phyloP scores from a whole-genome alignment of 1,140 invertebrate species.

The Sycophaga agraensis region DNA sequence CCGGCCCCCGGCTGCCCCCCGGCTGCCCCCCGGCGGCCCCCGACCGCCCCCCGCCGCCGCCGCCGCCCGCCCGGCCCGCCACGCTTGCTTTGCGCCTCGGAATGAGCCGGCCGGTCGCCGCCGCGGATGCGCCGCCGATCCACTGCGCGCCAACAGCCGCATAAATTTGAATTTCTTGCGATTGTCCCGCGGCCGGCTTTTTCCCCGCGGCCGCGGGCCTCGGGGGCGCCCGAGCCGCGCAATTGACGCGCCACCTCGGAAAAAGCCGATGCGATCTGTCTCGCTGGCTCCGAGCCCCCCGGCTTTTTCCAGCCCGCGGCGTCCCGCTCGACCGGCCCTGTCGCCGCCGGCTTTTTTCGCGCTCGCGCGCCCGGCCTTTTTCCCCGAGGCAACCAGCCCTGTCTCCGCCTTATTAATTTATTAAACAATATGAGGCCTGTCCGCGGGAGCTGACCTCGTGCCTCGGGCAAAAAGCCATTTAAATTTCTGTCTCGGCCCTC shows the following conservation, averaged over 20 bases:
- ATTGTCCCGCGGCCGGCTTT: neutral
- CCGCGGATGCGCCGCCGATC: neutral
- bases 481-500: too few species aligned
- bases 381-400: too few species aligned
- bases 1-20: neutral
- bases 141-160: slow-evolving; percentile 1
- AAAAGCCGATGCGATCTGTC: slow-evolving; percentile 13
- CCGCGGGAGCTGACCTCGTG: too few species aligned
- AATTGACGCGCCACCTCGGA: slow-evolving; percentile 22
- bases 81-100: slow-evolving; percentile 4
- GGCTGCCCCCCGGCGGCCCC: too few species aligned
- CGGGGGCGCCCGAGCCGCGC: slow-evolving; percentile 11
- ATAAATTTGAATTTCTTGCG: slow-evolving; percentile 20
- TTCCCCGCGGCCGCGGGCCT: neutral
- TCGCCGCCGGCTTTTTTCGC: too few species aligned
- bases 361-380: too few species aligned
- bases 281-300: neutral
- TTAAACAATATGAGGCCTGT: too few species aligned
- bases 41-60: neutral
- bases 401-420: too few species aligned
- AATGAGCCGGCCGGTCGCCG: too few species aligned
- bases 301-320: neutral
- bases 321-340: too few species aligned
- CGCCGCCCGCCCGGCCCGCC: slow-evolving; percentile 1
- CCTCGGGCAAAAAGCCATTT: too few species aligned